Percentiles rank a stretch among this genome's conserved stretches.
Conservation (phyloP, 2,888 invertebrate genomes). For the Lasioglossum marginatum region DNA sequence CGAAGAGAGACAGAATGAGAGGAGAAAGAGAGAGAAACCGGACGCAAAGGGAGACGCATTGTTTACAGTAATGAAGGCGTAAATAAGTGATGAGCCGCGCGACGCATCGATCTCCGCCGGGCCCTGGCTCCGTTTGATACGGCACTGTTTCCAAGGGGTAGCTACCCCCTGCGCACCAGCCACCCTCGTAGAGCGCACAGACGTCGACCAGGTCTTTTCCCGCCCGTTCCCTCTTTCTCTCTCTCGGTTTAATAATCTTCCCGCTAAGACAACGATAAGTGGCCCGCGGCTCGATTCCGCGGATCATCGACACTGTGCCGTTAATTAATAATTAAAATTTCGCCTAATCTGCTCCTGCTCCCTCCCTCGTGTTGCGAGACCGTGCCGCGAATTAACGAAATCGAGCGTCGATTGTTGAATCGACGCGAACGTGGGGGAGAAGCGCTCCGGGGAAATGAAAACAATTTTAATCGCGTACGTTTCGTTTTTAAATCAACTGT, state of each 20-base stretch:
- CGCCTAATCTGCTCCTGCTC: neutral
- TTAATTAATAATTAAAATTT: slow-evolving; percentile 53
- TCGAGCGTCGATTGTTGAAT: neutral
- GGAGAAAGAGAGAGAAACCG: slow-evolving; percentile 29
- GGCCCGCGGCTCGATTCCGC: slow-evolving; percentile 16
- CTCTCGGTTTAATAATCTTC: slow-evolving; percentile 58
- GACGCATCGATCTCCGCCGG: slow-evolving; percentile 74
- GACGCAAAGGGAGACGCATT: slow-evolving; percentile 77
- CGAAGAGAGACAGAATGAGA: neutral
- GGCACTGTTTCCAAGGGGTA: slow-evolving; percentile 47
- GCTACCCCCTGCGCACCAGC: slow-evolving; percentile 32
- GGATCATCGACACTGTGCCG: slow-evolving; percentile 39
- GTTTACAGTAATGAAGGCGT: slow-evolving; percentile 83
- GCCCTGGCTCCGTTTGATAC: slow-evolving; percentile 55
- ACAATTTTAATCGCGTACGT: neutral
- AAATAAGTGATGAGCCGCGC: slow-evolving; percentile 80
- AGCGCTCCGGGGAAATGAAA: neutral
- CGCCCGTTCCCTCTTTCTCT: slow-evolving; percentile 27
- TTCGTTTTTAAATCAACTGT: neutral
- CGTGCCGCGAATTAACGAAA: neutral
- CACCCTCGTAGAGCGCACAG: slow-evolving; percentile 37
- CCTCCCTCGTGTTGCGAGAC: neutral
- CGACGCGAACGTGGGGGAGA: neutral
- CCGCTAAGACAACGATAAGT: slow-evolving; percentile 48
- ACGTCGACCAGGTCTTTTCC: slow-evolving; percentile 55